Percentiles rank a stretch among this genome's conserved stretches.
Conservation (phyloP, 2,113 vertebrate genomes). For the Parus major region DNA sequence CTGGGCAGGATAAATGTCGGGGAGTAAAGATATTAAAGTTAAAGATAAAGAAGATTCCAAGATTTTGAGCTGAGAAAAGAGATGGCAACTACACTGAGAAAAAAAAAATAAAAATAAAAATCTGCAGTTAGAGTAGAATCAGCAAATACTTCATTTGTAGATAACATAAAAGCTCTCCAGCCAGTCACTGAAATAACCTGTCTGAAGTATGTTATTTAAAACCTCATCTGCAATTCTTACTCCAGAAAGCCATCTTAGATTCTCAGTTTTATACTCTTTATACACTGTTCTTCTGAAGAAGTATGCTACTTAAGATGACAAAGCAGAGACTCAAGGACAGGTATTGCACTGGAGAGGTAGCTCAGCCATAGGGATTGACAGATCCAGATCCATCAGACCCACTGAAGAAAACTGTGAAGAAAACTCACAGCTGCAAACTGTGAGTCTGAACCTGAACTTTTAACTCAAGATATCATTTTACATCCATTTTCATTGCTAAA, state of each 20-base stretch:
- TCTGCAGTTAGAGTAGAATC: neutral
- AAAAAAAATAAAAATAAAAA: neutral
- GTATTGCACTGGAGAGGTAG: neutral
- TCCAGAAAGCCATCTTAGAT: neutral
- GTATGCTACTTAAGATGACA: rapidly evolving
- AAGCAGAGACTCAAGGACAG: neutral
- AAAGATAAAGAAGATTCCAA: neutral
- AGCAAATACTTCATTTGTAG: neutral
- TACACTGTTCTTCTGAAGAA: neutral
- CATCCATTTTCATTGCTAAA: neutral
- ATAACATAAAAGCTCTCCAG: neutral
- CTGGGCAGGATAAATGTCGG: neutral
- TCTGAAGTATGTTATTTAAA: neutral
- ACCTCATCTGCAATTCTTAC: neutral
- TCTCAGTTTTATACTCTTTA: neutral
- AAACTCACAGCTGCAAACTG: neutral
- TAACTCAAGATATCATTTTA: neutral
- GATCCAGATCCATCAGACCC: neutral
- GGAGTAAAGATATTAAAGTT: neutral
- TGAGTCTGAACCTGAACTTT: neutral
- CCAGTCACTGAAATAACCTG: neutral
- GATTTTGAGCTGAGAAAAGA: neutral
- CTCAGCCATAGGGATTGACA: neutral
- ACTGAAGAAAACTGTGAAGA: neutral
- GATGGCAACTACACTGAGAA: neutral